Evolutionary conservation across 2,888 invertebrate species (phyloP).

Genomic region (Sympetrum striolatum): DNA sequence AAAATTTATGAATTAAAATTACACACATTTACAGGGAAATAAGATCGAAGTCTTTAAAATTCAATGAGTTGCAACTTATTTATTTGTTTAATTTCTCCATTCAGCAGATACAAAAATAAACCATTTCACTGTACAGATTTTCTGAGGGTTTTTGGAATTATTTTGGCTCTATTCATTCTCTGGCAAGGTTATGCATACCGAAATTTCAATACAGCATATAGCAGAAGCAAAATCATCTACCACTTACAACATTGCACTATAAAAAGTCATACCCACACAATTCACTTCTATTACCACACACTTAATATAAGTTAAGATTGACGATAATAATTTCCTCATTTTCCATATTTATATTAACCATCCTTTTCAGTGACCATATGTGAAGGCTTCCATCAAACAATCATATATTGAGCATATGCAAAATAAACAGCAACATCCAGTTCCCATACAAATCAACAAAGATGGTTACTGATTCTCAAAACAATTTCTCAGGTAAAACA

Average conservation of each 20-base stretch:
- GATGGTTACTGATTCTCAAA: slow-evolving; percentile 2
- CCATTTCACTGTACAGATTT: slow-evolving; percentile 39
- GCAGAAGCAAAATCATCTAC: slow-evolving; percentile 36
- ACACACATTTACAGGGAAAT: background rate
- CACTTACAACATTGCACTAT: slow-evolving; percentile 44
- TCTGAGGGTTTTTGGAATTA: slow-evolving; percentile 31
- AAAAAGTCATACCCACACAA: slow-evolving; percentile 35
- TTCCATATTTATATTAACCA: slow-evolving; percentile 12
- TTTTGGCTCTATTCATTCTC: slow-evolving; percentile 21
- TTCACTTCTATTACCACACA: slow-evolving; percentile 31
- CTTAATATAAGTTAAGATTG: slow-evolving; percentile 43
- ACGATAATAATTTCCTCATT: slow-evolving; percentile 24
- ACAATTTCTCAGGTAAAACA: slow-evolving; percentile 7
- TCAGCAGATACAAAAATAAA: slow-evolving; percentile 42
- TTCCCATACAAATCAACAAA: slow-evolving; percentile 15
- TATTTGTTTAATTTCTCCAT: slow-evolving; percentile 43
- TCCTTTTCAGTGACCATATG: slow-evolving; percentile 2
- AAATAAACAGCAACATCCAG: background rate
- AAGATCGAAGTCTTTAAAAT: slow-evolving; percentile 24
- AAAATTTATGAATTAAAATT: too few species aligned
- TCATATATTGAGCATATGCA: slow-evolving; percentile 13
- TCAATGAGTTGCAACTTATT: slow-evolving; percentile 38
- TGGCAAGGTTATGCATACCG: slow-evolving; percentile 41
- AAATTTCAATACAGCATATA: slow-evolving; percentile 26
- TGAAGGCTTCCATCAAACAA: slow-evolving; percentile 28